A percentile compares a stretch with the other conserved stretches of the same genome.
Evolutionary conservation across 2,888 invertebrate genomes (phyloP).

Genomic region (Elaeidobius kamerunicus): DNA sequence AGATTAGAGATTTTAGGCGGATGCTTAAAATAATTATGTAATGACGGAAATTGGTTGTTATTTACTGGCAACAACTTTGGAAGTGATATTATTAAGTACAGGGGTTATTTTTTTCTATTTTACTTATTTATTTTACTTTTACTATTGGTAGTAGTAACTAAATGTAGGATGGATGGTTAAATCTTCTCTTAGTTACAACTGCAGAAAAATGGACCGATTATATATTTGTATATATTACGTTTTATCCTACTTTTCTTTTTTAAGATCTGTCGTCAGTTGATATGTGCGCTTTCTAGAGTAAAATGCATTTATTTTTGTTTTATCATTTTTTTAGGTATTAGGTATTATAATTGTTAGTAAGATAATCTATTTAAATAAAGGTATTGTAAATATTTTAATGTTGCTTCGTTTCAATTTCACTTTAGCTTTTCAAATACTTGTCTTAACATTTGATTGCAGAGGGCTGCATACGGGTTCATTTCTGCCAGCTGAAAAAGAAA

Average conservation of each 20-base stretch:
- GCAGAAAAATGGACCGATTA: constrained; percentile 4
- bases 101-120: constrained; percentile 6
- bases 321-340: constrained; percentile 16
- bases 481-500: constrained; percentile 65
- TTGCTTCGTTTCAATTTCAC: constrained; percentile 14
- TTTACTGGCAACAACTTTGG: constrained; percentile 4
- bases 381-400: constrained; percentile 23
- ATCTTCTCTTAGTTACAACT: no score
- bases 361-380: constrained; percentile 22
- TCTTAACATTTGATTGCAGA: constrained; percentile 91
- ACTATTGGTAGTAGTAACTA: no score
- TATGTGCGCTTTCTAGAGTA: constrained; percentile 22
- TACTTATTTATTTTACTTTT: no score
- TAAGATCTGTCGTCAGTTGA: constrained; percentile 24
- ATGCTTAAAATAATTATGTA: background rate
- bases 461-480: constrained; percentile 90
- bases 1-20: constrained; percentile 17
- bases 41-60: constrained; percentile 1
- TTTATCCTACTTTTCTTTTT: no score
- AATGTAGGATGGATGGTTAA: no score
- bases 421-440: constrained; percentile 63
- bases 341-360: constrained; percentile 6
- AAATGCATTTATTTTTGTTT: constrained; percentile 29
- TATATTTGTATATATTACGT: constrained; percentile 23
- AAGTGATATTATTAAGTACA: constrained; percentile 11